Conservation (phyloP, 2,888 invertebrate species). For the Drosophila helvetica region DNA sequence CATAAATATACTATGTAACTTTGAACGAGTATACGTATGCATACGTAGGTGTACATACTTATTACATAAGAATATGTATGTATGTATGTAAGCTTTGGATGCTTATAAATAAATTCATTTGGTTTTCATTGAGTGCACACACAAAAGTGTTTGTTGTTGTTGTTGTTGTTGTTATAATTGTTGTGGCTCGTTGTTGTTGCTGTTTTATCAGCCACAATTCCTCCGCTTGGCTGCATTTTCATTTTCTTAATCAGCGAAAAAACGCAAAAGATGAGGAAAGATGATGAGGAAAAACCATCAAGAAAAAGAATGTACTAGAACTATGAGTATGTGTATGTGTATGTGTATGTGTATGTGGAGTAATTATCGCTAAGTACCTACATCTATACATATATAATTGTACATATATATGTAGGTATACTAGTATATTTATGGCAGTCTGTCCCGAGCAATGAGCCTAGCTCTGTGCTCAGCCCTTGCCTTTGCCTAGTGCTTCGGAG, state of each 20-base stretch:
- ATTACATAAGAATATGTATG: no score
- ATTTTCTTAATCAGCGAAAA: constrained; percentile 74
- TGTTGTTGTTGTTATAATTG: constrained; percentile 22
- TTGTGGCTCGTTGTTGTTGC: constrained; percentile 11
- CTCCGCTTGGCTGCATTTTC: constrained; percentile 69
- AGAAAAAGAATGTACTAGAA: neutral
- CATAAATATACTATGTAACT: no score
- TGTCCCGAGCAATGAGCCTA: constrained; percentile 56
- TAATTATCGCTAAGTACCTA: constrained; percentile 32
- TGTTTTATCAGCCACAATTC: constrained; percentile 66
- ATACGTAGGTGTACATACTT: no score
- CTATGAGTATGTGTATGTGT: neutral
- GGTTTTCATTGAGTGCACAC: constrained; percentile 68
- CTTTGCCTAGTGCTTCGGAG: constrained; percentile 12
- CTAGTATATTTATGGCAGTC: neutral
- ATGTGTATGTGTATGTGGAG: constrained; percentile 10
- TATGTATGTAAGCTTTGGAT: neutral
- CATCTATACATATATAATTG: neutral
- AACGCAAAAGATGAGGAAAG: constrained; percentile 7
- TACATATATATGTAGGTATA: neutral
- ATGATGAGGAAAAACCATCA: constrained; percentile 25
- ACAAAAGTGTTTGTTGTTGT: constrained; percentile 39
- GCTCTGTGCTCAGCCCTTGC: constrained; percentile 20
- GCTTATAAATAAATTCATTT: constrained; percentile 21
- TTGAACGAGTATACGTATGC: no score